Evolutionary conservation across 2,797 vertebrate genomes (phyloP).

Genomic region (Arctocebus calabarensis): DNA sequence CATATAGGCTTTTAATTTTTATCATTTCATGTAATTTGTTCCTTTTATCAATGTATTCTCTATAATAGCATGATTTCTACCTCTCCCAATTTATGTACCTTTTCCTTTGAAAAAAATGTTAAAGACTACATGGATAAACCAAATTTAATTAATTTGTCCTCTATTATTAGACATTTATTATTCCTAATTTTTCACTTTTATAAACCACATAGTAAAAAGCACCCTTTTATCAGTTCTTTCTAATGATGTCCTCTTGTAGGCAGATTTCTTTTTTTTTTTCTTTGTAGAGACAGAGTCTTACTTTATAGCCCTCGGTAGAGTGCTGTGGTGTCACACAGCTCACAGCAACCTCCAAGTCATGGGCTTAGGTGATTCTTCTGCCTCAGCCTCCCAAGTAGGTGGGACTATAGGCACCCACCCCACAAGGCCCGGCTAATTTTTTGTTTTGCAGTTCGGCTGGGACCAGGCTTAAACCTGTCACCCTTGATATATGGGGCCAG

Average conservation of each 20-base stretch:
- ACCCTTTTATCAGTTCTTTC: background rate
- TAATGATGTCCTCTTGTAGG: background rate
- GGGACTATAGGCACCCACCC: too few species aligned
- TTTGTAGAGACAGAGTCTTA: too few species aligned
- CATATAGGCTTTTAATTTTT: constrained; percentile 2
- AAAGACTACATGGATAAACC: background rate
- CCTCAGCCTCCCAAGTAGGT: too few species aligned
- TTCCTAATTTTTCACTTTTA: constrained; percentile 19
- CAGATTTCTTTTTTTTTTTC: background rate
- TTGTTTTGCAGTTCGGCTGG: too few species aligned
- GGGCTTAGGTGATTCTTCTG: too few species aligned
- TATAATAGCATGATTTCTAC: background rate
- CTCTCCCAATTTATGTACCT: background rate
- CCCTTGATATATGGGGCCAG: too few species aligned
- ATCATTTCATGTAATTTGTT: background rate
- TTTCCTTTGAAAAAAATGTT: constrained; percentile 39
- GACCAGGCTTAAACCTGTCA: too few species aligned
- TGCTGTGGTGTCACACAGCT: too few species aligned
- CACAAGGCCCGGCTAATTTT: too few species aligned
- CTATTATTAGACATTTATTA: background rate
- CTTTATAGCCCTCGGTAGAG: too few species aligned
- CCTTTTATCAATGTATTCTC: background rate
- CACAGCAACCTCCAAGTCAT: too few species aligned
- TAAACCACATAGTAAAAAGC: background rate
- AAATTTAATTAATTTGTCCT: constrained; percentile 36